These are phyloP conservation scores for Catostylus mosaicus DNA, from an alignment of 30 jellyfish, hydroid and myxozoan species.

Conservation along the genomic window DNA sequence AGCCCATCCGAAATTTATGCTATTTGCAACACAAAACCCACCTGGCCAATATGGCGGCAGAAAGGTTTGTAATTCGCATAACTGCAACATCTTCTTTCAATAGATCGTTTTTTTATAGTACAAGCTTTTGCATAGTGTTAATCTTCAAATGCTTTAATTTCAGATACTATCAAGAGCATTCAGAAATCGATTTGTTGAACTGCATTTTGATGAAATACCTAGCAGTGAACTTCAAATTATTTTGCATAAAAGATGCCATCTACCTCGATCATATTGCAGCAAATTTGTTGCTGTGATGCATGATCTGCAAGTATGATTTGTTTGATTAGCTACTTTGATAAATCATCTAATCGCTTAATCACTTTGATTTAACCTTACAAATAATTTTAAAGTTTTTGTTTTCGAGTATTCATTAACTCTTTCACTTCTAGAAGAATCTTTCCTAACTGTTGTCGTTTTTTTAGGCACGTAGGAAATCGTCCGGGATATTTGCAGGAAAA, in stretches of 20 bases:
- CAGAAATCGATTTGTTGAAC: constrained; percentile 95
- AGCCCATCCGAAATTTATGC: constrained; percentile 91
- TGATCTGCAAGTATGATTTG: constrained; percentile 74
- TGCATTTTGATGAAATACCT: constrained; percentile 95
- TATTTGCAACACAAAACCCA: constrained; percentile 99
- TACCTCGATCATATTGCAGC: constrained; percentile 88
- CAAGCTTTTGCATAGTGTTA: too few species aligned
- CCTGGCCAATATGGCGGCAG: constrained; percentile 98
- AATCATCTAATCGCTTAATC: background rate
- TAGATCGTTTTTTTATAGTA: too few species aligned
- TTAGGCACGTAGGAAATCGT: constrained; percentile 76
- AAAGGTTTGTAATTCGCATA: constrained; percentile 73
- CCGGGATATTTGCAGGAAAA: constrained; percentile 99
- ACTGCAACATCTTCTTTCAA: too few species aligned
- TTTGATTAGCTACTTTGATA: background rate
- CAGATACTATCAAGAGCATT: constrained; percentile 97
- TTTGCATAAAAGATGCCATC: constrained; percentile 84
- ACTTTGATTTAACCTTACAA: too few species aligned
- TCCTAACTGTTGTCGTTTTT: background rate
- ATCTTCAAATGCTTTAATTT: too few species aligned
- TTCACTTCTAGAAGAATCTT: too few species aligned
- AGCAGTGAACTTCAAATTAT: constrained; percentile 83
- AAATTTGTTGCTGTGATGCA: constrained; percentile 87
- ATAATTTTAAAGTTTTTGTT: too few species aligned
- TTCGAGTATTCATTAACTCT: too few species aligned